Conservation (phyloP, 2,888 invertebrate species). For the Megamerina dolium region DNA sequence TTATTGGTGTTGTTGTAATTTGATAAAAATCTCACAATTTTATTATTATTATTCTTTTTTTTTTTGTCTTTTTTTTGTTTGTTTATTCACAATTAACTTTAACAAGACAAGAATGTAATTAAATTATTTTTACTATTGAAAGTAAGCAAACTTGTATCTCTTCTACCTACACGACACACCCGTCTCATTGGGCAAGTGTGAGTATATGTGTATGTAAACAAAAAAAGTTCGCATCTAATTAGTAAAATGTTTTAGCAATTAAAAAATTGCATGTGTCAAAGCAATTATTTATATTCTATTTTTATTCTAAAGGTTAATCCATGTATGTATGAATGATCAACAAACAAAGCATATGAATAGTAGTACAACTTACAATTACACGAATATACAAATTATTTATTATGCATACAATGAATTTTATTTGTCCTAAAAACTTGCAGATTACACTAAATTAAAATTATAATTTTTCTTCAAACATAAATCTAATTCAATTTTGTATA, state of each 20-base stretch:
- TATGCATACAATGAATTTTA: too few species aligned
- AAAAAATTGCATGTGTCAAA: slow-evolving; percentile 21
- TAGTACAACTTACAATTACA: too few species aligned
- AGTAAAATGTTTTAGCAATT: slow-evolving; percentile 21
- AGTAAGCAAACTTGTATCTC: slow-evolving; percentile 21
- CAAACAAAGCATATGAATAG: too few species aligned
- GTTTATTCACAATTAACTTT: slow-evolving; percentile 2
- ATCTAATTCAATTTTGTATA: too few species aligned
- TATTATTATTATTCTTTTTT: too few species aligned
- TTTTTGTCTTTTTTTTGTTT: neutral
- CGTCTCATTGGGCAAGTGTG: slow-evolving; percentile 1
- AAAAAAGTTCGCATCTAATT: slow-evolving; percentile 27
- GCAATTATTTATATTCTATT: slow-evolving; percentile 15
- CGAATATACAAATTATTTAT: too few species aligned
- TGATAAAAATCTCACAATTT: slow-evolving; percentile 14
- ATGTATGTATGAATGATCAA: too few species aligned
- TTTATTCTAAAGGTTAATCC: neutral
- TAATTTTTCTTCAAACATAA: too few species aligned
- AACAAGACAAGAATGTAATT: slow-evolving; percentile 21
- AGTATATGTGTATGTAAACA: neutral
- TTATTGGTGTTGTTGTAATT: too few species aligned
- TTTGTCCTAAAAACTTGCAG: too few species aligned
- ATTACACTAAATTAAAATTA: too few species aligned
- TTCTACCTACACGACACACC: slow-evolving; percentile 18
- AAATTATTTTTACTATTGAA: slow-evolving; percentile 32